phyloP scores from a whole-genome alignment of 2,113 vertebrate genomes.

The Barbus barbus region DNA sequence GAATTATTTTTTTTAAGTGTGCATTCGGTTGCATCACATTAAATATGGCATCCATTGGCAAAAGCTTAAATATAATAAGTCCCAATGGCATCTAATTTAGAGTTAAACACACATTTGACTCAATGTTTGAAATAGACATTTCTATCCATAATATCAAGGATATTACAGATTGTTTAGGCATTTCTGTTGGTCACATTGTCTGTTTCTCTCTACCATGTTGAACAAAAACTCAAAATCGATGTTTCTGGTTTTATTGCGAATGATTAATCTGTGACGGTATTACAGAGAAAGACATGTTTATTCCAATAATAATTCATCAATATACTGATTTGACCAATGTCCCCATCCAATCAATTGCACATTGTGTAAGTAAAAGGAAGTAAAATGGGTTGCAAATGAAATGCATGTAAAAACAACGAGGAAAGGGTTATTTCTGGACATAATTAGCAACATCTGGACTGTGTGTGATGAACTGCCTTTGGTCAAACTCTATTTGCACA shows the following conservation, averaged over 20 bases:
- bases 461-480: conserved; percentile 43
- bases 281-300: no score
- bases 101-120: no score
- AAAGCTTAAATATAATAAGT: background rate
- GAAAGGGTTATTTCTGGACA: background rate
- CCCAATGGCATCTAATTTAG: background rate
- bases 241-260: background rate
- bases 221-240: no score
- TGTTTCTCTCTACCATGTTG: background rate
- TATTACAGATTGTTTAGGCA: no score
- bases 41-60: background rate
- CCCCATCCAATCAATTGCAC: background rate
- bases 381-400: background rate
- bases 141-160: no score
- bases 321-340: background rate
- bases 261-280: background rate
- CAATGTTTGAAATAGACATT: background rate
- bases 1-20: no score
- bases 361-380: background rate
- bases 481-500: conserved; percentile 43
- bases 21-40: background rate
- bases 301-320: no score
- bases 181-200: no score
- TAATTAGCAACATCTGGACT: conserved; percentile 17
- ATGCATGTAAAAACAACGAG: background rate